Evolutionary conservation across 2,113 vertebrate genomes (phyloP).

Genomic region (Calypte anna): DNA sequence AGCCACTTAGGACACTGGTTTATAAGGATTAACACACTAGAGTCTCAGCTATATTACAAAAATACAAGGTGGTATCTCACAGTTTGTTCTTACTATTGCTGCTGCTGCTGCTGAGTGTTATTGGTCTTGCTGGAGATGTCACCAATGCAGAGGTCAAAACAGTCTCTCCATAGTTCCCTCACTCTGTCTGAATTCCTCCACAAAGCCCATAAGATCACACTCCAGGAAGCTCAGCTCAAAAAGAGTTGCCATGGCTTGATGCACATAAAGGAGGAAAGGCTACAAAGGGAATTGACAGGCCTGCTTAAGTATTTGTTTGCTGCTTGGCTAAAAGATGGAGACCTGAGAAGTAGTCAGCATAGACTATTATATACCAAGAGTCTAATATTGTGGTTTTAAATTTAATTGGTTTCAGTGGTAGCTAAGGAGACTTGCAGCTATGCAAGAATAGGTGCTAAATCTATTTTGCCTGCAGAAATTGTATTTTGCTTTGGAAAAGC

Average conservation of each 20-base stretch:
- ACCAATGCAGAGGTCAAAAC: neutral
- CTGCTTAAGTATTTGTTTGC: neutral
- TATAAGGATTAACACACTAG: neutral
- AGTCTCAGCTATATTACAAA: neutral
- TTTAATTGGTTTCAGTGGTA: neutral
- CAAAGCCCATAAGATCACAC: neutral
- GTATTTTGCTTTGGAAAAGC: constrained; percentile 43
- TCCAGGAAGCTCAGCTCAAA: neutral
- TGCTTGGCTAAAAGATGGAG: neutral
- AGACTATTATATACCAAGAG: neutral
- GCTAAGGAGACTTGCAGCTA: neutral
- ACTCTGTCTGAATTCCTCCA: neutral
- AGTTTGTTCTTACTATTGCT: neutral
- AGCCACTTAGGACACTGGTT: neutral
- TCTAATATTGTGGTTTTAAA: neutral
- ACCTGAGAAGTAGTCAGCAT: neutral
- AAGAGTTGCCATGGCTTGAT: neutral
- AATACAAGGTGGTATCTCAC: neutral
- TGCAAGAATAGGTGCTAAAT: neutral
- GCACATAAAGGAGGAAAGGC: neutral
- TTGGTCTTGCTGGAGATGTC: neutral
- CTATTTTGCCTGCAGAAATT: constrained; percentile 34
- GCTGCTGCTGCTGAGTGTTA: neutral
- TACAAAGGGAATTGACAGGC: neutral
- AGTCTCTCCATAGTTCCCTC: neutral